Conservation (phyloP, 1,140 invertebrate species). For the Agrypnia vestita region DNA sequence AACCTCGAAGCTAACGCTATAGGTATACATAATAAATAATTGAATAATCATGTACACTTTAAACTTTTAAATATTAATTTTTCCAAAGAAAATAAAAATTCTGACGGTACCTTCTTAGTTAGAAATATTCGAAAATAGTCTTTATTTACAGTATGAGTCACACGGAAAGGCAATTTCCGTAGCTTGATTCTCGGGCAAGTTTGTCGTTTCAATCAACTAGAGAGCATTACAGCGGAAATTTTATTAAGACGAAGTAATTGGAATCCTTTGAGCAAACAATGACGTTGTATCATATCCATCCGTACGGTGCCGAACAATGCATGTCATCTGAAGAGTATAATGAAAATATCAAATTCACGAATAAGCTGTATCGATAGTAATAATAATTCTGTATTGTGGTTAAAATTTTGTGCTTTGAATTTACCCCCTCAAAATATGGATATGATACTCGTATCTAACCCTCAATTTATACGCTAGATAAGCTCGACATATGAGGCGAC, state of each 20-base stretch:
- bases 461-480: neutral
- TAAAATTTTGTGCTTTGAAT: too few relatives aligned
- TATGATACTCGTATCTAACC: neutral
- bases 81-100: too few relatives aligned
- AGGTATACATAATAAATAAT: too few relatives aligned
- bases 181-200: neutral
- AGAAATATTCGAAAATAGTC: too few relatives aligned
- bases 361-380: neutral
- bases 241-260: constrained; percentile 28
- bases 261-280: constrained; percentile 22
- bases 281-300: constrained; percentile 8
- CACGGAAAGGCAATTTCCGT: too few relatives aligned
- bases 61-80: too few relatives aligned
- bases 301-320: constrained; percentile 15
- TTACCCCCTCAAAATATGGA: neutral
- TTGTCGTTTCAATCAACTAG: neutral
- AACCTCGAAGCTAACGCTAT: too few relatives aligned
- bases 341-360: neutral
- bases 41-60: too few relatives aligned
- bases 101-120: too few relatives aligned
- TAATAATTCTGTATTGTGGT: too few relatives aligned
- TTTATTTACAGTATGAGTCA: too few relatives aligned
- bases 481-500: too few relatives aligned
- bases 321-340: neutral
- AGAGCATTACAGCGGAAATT: constrained; percentile 9